A percentile compares a stretch with the other conserved stretches of the same genome.
phyloP scores from a whole-genome alignment of 2,113 vertebrate species.

The Pardalotus punctatus region DNA sequence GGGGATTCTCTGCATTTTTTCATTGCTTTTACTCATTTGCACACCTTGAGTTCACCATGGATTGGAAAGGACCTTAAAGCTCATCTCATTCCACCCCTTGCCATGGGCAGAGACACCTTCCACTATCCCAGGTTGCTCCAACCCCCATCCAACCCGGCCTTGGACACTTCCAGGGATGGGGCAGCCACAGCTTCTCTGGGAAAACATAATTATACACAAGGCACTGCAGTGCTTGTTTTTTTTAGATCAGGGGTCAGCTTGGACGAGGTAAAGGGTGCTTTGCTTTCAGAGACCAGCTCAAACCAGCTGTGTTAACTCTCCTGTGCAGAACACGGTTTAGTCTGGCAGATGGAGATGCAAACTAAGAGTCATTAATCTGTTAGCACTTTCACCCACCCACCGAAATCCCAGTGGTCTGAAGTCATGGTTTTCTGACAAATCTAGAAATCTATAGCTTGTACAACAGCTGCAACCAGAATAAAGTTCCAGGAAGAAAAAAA shows the following conservation, averaged over 20 bases:
- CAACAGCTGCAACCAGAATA: slow-evolving; percentile 53
- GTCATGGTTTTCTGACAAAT: slow-evolving; percentile 42
- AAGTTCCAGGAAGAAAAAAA: slow-evolving; percentile 3
- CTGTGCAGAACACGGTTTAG: neutral
- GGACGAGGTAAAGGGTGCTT: neutral
- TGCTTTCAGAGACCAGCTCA: neutral
- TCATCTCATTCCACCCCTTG: neutral
- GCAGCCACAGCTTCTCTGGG: neutral
- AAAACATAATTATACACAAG: neutral
- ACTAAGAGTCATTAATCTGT: slow-evolving; percentile 53
- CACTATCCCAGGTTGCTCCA: neutral
- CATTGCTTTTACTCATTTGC: neutral
- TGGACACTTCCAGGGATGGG: neutral
- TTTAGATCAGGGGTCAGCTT: neutral
- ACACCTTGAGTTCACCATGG: neutral
- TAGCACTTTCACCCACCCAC: slow-evolving; percentile 60
- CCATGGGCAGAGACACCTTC: neutral
- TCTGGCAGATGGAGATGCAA: slow-evolving; percentile 53
- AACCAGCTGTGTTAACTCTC: slow-evolving; percentile 41
- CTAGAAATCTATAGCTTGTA: slow-evolving; percentile 26
- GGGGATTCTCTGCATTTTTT: neutral
- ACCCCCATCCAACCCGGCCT: accelerated
- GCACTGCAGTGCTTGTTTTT: neutral
- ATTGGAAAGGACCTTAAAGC: neutral
- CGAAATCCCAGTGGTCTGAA: slow-evolving; percentile 54